Percentiles rank a stretch among this genome's conserved stretches.
phyloP scores from a whole-genome alignment of 2,113 vertebrate species.

The Phylloscopus trochilus region DNA sequence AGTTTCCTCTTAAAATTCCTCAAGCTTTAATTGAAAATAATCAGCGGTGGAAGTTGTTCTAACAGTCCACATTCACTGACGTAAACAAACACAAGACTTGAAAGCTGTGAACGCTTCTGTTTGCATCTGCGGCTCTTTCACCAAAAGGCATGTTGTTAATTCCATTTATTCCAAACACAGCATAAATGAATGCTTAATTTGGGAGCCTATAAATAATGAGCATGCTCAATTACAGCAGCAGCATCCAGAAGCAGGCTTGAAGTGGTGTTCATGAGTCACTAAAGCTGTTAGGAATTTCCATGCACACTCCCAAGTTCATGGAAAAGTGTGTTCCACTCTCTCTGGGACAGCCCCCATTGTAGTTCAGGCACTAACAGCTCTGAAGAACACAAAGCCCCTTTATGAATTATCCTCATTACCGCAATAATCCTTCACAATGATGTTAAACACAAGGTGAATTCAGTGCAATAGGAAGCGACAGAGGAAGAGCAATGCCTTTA shows the following conservation, averaged over 20 bases:
- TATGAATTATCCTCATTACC: background rate
- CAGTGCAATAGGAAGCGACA: background rate
- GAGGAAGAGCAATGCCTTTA: background rate
- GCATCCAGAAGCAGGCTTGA: slow-evolving; percentile 48
- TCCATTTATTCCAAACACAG: slow-evolving; percentile 68
- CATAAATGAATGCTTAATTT: slow-evolving; percentile 73
- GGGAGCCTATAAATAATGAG: slow-evolving; percentile 64
- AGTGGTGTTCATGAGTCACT: slow-evolving; percentile 11
- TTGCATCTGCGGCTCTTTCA: slow-evolving; percentile 64
- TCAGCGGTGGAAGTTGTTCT: slow-evolving; percentile 36
- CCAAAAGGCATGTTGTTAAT: slow-evolving; percentile 67
- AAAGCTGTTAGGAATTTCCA: slow-evolving; percentile 35
- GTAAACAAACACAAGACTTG: slow-evolving; percentile 63
- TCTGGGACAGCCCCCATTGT: background rate
- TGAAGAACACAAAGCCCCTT: background rate
- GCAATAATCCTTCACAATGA: background rate
- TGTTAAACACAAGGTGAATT: background rate
- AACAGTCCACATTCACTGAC: slow-evolving; percentile 43
- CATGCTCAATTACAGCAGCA: slow-evolving; percentile 46
- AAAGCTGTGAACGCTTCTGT: slow-evolving; percentile 43
- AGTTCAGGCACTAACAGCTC: background rate
- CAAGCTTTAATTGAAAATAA: slow-evolving; percentile 61
- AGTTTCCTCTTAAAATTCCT: slow-evolving; percentile 50
- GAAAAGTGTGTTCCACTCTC: background rate
- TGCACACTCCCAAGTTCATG: background rate